These are phyloP conservation scores for Oscheius myriophilus DNA, from an alignment of 2,888 invertebrate species.

Conservation along the genomic window DNA sequence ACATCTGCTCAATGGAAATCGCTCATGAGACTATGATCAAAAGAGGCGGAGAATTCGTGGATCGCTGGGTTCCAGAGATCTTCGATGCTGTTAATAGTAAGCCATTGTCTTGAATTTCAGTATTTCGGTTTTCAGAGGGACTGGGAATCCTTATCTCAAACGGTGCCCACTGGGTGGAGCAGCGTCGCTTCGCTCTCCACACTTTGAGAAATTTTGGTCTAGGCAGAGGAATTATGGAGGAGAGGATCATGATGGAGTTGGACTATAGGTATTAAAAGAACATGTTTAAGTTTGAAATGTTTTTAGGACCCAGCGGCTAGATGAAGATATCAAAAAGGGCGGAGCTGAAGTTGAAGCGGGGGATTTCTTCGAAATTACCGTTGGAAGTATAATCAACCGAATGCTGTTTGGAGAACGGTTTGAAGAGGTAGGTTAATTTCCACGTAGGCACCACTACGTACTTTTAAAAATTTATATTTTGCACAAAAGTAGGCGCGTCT, in stretches of 20 bases:
- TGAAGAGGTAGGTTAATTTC: conserved; percentile 6
- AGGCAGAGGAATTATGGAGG: conserved; percentile 13
- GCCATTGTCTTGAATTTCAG: too few relatives aligned
- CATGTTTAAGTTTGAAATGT: neutral
- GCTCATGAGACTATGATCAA: conserved; percentile 40
- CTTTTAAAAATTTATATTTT: too few relatives aligned
- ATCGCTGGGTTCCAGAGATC: conserved; percentile 23
- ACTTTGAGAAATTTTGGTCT: conserved; percentile 18
- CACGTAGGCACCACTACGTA: too few relatives aligned
- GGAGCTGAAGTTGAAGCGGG: neutral
- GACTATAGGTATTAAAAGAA: neutral
- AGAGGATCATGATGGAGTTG: conserved; percentile 15
- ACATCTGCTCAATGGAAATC: conserved; percentile 39
- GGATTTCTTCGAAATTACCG: neutral
- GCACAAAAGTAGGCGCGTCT: too few relatives aligned
- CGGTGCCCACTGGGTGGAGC: conserved; percentile 12
- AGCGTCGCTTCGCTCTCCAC: conserved; percentile 7
- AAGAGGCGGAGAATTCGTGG: conserved; percentile 14
- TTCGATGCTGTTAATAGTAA: conserved; percentile 14
- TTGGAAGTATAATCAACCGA: conserved; percentile 18
- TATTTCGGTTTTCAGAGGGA: neutral
- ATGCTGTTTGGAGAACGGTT: conserved; percentile 8
- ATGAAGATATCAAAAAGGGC: too few relatives aligned
- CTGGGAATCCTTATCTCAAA: neutral
- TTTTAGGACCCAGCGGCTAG: too few relatives aligned